Base-by-base conservation (phyloP, 2,888 invertebrate species). In the Sisyra terminalis region DNA sequence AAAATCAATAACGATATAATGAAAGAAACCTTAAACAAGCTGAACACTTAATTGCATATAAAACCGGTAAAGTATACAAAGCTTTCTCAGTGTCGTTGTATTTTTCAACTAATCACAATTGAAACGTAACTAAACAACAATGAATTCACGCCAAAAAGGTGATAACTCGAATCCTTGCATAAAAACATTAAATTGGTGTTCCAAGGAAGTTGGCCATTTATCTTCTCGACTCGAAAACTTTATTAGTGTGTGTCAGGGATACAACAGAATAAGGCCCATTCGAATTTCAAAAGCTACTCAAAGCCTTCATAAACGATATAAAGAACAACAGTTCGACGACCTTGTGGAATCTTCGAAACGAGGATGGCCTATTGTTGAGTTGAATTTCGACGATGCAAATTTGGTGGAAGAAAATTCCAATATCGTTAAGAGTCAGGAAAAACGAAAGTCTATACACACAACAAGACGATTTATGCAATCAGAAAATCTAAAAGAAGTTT, bases 261-360 rank as follows among this genome's bases (percentile, higher is more conserved):
- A 48, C 36, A 49, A 42, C 41, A 46, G 47, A 14, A 41, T 49
- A 39, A 40, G 39, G 35, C 44, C 49, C 2, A 38, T 45, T 34
- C 42, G 43, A 13, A 38, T 48, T 8, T 49, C 49, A 13, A 45
- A 42, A 43, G 45, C 42, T 1, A 48, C 44, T 18, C 40, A 46
- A 16, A 42, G 35, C 40, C 44, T 41, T 14, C 40, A 40, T 9
- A 29, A 40, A 29, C 16, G 17, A 34, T 44, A 13, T 14, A 13
- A 14, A 11, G 41, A 29, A 2, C 31, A 42, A 39, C 39, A 42
- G 6, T 17, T 24, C 9, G 39, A 31, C 5, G 24, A 39, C 18
- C 24, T 42, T 40, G 34, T 42, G 11, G 14, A 39, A 39, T 24
- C 11, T 29, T 9, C 14, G 14, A 11, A 24, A 40, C 15, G 31